Evolutionary conservation across 2,888 invertebrate species (phyloP), one percentile per base, ranked within the genome.

Genomic region (Choreutis nemorana): DNA sequence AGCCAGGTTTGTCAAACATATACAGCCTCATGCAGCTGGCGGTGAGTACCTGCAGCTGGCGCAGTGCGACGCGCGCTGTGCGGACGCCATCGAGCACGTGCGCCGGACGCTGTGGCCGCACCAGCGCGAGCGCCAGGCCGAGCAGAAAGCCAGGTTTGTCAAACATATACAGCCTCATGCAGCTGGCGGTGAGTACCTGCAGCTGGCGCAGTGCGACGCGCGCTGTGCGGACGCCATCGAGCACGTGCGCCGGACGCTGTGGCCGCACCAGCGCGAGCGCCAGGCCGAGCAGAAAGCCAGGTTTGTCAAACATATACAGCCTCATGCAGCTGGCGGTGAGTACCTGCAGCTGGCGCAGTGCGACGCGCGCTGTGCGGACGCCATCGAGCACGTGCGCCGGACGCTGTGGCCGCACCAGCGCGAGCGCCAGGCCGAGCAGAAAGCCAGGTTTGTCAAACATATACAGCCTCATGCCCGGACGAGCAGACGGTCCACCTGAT

Each of bases 1-100:
- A 23, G 83, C 82, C 1, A 59, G 84, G 61, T 84, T n/a, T n/a
- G n/a, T n/a, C n/a, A n/a, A n/a, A n/a, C n/a, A n/a, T n/a, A n/a
- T n/a, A n/a, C n/a, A n/a, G 0, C 88, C 93, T 0, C 88, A 86
- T 63, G 96, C 93, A 68, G 87, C 97, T 39, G 89, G 88, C 0
- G 86, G 87, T 46, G 75, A 96, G 34, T 71, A 97, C 35, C 86
- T 87, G 30, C 88, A 87, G 62, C 87, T 94, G 40, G 84, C 87
- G 3, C 79, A 82, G 26, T 67, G 87, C 31, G 91, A 92, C 65
- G 78, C 83, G 16, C 77, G 83, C 42, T 91, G 90, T 50, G 87
- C 84, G 11, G 83, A 84, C 35, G 81, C 81, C 46, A 84, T 95
- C 29, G 80, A 86, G 36, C 86, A 86, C 40, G 87, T 90, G 33